Base-by-base conservation (phyloP, 2,888 invertebrate species). In the Antheraea yamamai region DNA sequence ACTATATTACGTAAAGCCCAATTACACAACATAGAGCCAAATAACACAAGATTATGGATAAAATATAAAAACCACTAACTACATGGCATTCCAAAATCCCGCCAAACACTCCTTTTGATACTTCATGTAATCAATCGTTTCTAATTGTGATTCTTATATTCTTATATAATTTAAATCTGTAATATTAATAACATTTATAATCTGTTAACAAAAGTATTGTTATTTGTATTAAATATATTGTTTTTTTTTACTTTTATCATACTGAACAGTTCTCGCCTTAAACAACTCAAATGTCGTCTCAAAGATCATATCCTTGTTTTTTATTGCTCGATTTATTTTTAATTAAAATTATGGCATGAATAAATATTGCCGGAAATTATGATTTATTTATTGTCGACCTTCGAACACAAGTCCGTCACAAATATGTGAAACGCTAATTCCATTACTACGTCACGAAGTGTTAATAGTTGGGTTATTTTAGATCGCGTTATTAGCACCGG, bases 401-500 rank as follows among this genome's bases (percentile, higher is more conserved):
- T 81, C 74, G 12, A 75, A 20, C 76, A 75, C 58, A 68, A 75
- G 76, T 78, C 76, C 74, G 77, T 78, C 79, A 77, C 79, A 79
- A 79, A 68, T 76, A 78, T 79, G 76, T 78, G 72, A 73, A 72
- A 70, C 8, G 14, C 35, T 74, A 47, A 75, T 74, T 76, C 73
- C 75, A 77, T 76, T 75, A 79, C 76, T 78, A 74, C 79, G 81
- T 72, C 81, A 80, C 79, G 72, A 77, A 78, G 75, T 70, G 70
- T 16, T 39, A 70, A 66, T 66, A 76, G 73, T 72, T 51, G 74
- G 74, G 74, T 79, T 77, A 78, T 78, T 81, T 83, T 79, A 78
- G 78, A 77, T 78, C 76, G 47, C 47, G 78, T 79, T 81, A 82
- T 87, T 84, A 87, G 82, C 83, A 81, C 78, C 74, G 74, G 66